phyloP scores from a whole-genome alignment of 2,888 invertebrate genomes.

The Caenorhabditis sinica region DNA sequence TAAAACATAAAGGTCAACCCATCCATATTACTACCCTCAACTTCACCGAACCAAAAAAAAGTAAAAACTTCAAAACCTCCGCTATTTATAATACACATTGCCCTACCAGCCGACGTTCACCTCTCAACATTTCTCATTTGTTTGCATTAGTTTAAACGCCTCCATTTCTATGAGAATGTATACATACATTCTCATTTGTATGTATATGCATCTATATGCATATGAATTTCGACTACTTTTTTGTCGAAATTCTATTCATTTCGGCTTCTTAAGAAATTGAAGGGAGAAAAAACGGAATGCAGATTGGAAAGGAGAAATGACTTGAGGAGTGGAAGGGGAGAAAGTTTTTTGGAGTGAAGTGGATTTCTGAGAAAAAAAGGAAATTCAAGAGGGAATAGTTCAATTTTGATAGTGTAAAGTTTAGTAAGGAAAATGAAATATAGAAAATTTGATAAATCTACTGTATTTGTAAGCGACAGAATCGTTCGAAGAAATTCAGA shows the following conservation, averaged over 20 bases:
- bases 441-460: no score
- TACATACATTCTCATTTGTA: neutral
- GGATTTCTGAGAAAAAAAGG: no score
- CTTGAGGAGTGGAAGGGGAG: no score
- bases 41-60: no score
- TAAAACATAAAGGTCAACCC: no score
- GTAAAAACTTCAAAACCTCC: no score
- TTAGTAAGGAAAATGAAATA: neutral
- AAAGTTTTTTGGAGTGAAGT: no score
- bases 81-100: neutral
- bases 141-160: slow-evolving; percentile 41
- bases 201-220: slow-evolving; percentile 1
- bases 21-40: no score
- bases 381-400: no score
- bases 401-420: slow-evolving; percentile 20
- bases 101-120: neutral
- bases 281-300: neutral
- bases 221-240: slow-evolving; percentile 16
- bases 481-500: no score
- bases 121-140: neutral
- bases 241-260: neutral
- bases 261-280: slow-evolving; percentile 32
- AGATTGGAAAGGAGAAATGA: neutral
- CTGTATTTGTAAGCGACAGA: no score
- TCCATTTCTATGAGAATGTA: neutral